A percentile compares a stretch with the other conserved stretches of the same genome.
Conservation (phyloP, 1,140 invertebrate species). For the Ceratitis capitata region DNA sequence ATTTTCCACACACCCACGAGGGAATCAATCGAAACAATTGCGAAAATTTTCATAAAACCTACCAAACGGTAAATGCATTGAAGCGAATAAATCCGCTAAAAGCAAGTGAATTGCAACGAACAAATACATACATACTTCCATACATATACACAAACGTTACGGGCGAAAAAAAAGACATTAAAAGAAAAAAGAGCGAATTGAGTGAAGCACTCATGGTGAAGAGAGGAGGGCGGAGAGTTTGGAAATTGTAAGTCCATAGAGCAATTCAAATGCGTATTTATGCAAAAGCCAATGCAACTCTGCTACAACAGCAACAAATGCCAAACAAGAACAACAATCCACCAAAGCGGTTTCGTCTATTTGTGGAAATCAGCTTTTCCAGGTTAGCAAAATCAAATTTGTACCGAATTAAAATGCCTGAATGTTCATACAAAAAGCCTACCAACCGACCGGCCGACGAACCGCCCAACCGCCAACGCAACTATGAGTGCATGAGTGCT, state of each 20-base stretch:
- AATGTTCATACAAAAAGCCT: conserved; percentile 26
- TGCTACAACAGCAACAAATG: not conserved
- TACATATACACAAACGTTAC: not conserved
- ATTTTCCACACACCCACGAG: not conserved
- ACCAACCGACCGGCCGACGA: too few relatives aligned
- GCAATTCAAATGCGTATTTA: conserved; percentile 28
- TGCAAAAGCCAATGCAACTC: not conserved
- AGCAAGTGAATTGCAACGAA: conserved; percentile 15
- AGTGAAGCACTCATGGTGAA: too few relatives aligned
- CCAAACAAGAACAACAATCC: not conserved
- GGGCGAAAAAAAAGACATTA: not conserved
- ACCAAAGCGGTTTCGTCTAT: conserved; percentile 38
- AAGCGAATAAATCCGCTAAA: conserved; percentile 31
- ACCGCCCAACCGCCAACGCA: too few relatives aligned
- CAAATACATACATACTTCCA: too few relatives aligned
- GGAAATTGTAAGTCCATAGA: not conserved
- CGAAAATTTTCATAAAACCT: conserved; percentile 29
- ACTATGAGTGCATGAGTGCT: too few relatives aligned
- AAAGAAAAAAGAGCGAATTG: too few relatives aligned
- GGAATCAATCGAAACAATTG: conserved; percentile 12
- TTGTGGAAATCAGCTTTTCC: conserved; percentile 45
- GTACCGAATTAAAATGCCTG: conserved; percentile 43
- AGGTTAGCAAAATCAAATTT: conserved; percentile 46
- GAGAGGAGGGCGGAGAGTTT: too few relatives aligned
- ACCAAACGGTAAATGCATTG: conserved; percentile 1